Conservation (phyloP, 2,113 vertebrate genomes). For the Centrocercus urophasianus region DNA sequence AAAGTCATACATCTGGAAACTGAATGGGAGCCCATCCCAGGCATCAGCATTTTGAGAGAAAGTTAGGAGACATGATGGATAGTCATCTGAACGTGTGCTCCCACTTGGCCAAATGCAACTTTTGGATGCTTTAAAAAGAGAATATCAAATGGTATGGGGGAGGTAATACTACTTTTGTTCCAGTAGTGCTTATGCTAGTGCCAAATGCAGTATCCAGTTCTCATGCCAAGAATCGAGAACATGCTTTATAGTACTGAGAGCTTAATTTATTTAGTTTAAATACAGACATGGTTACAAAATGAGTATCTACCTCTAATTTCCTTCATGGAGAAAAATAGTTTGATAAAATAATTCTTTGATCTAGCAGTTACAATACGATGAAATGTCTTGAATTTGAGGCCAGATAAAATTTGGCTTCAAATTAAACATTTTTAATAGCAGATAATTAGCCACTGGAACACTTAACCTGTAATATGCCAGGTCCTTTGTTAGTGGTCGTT, state of each 20-base stretch:
- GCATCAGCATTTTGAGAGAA: constrained; percentile 8
- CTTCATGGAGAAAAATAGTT: constrained; percentile 20
- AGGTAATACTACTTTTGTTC: constrained; percentile 53
- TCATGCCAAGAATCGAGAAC: constrained; percentile 37
- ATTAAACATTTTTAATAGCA: constrained; percentile 18
- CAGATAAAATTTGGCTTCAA: constrained; percentile 24
- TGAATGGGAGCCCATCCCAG: neutral
- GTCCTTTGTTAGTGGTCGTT: neutral
- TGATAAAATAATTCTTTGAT: constrained; percentile 56
- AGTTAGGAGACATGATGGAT: constrained; percentile 18
- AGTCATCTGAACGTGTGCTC: constrained; percentile 29
- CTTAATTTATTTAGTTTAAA: neutral
- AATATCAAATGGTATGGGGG: constrained; percentile 44
- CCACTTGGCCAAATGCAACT: constrained; percentile 58
- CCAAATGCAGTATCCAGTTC: constrained; percentile 49
- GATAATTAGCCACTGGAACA: neutral
- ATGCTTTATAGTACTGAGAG: neutral
- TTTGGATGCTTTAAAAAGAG: constrained; percentile 67
- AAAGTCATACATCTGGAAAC: constrained; percentile 23
- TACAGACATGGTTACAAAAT: neutral
- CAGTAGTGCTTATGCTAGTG: constrained; percentile 43
- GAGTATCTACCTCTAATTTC: constrained; percentile 41
- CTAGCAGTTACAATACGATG: neutral
- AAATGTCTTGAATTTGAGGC: constrained; percentile 30
- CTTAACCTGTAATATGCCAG: neutral